phyloP scores from a whole-genome alignment of 2,113 vertebrate species.

The Nibea coibor region DNA sequence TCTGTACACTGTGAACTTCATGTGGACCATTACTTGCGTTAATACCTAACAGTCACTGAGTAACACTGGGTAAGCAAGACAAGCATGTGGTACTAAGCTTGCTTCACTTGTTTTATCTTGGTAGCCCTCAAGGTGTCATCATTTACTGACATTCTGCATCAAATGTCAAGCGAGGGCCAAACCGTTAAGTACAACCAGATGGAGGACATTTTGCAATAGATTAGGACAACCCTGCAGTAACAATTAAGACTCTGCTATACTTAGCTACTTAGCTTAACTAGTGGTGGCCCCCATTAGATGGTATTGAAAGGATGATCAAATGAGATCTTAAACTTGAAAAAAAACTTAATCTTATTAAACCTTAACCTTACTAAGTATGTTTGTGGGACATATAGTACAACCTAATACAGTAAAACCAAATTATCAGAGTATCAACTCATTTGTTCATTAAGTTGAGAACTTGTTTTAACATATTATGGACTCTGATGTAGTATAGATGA shows the following conservation, averaged over 20 bases:
- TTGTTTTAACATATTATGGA: background rate
- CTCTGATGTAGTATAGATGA: background rate
- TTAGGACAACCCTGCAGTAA: background rate
- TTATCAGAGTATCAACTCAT: background rate
- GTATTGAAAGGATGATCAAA: background rate
- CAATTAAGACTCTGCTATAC: background rate
- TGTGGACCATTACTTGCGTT: background rate
- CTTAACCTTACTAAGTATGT: background rate
- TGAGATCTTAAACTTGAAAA: background rate
- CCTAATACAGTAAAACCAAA: background rate
- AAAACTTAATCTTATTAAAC: background rate
- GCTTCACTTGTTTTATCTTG: background rate
- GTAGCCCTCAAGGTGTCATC: constrained; percentile 18
- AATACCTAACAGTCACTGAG: background rate
- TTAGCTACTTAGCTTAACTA: too few species aligned
- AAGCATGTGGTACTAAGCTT: background rate
- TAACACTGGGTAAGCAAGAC: background rate
- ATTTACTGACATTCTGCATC: background rate
- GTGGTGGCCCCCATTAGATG: too few species aligned
- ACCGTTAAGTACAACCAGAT: background rate
- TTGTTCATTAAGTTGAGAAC: background rate
- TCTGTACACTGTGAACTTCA: background rate
- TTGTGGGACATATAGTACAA: background rate
- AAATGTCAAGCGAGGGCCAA: background rate
- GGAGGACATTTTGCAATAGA: background rate